Percentiles rank a stretch among this genome's conserved stretches.
phyloP scores from a whole-genome alignment of 2,888 invertebrate species.

The Druceiella hillmani region DNA sequence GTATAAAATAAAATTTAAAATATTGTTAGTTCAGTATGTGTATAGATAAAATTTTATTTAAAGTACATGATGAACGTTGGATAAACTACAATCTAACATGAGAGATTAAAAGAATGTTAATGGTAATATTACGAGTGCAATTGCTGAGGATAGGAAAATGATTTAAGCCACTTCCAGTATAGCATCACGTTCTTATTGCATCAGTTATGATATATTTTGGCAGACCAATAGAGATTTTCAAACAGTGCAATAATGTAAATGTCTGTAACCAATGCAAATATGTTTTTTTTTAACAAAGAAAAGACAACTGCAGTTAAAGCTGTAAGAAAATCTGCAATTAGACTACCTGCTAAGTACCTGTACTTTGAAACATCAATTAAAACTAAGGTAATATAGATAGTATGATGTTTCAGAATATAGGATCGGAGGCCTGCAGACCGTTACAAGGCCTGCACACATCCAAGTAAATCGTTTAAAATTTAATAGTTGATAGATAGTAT shows the following conservation, averaged over 20 bases:
- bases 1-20: constrained; percentile 55
- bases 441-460: constrained; percentile 49
- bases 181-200: constrained; percentile 51
- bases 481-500: constrained; percentile 52
- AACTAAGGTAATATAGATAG: constrained; percentile 40
- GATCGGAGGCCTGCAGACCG: constrained; percentile 51
- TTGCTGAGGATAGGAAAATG: constrained; percentile 32
- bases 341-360: constrained; percentile 52
- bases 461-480: constrained; percentile 48
- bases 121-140: constrained; percentile 15
- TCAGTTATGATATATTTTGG: constrained; percentile 47
- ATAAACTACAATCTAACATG: constrained; percentile 54
- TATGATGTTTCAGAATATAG: constrained; percentile 52
- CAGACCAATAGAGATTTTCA: constrained; percentile 55
- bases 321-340: constrained; percentile 55
- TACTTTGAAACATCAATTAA: constrained; percentile 47
- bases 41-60: constrained; percentile 52
- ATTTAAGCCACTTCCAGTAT: constrained; percentile 53
- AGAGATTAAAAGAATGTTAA: constrained; percentile 50
- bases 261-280: constrained; percentile 45
- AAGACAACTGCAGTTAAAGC: constrained; percentile 53
- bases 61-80: constrained; percentile 53
- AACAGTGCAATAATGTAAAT: constrained; percentile 41
- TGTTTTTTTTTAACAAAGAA: constrained; percentile 45
- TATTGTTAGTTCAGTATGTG: constrained; percentile 51